Percentiles rank a stretch among this genome's conserved stretches.
phyloP scores from a whole-genome alignment of 2,888 invertebrate genomes.

The Boloria euphrosyne region DNA sequence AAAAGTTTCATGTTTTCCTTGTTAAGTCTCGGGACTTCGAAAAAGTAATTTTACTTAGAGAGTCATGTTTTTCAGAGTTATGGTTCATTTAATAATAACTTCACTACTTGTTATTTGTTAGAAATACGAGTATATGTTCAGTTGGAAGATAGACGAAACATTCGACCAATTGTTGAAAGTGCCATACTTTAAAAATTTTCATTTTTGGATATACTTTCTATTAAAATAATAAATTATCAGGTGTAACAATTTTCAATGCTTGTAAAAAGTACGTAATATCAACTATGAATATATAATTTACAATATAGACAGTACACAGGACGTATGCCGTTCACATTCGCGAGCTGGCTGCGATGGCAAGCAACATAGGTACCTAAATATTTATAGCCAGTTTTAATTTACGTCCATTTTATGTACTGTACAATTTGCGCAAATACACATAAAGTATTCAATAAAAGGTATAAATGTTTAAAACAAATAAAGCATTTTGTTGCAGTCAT shows the following conservation, averaged over 20 bases:
- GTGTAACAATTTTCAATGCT: background rate
- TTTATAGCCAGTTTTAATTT: constrained; percentile 62
- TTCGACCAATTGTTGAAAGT: background rate
- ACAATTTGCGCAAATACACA: constrained; percentile 55
- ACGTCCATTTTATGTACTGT: constrained; percentile 54
- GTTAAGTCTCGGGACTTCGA: constrained; percentile 58
- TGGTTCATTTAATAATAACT: constrained; percentile 48
- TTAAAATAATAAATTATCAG: too few species aligned
- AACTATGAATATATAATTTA: background rate
- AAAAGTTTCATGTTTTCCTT: constrained; percentile 64
- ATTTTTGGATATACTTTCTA: too few species aligned
- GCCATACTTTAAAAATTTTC: too few species aligned
- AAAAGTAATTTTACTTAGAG: constrained; percentile 53
- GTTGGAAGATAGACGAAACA: background rate
- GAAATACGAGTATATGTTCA: constrained; percentile 4
- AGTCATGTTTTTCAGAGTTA: constrained; percentile 50
- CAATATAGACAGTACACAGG: constrained; percentile 21
- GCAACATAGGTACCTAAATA: constrained; percentile 46
- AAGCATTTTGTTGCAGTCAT: constrained; percentile 12
- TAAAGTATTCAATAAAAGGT: constrained; percentile 49
- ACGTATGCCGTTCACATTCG: constrained; percentile 31
- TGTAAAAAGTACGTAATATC: background rate
- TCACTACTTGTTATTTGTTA: constrained; percentile 12
- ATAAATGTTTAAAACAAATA: constrained; percentile 37
- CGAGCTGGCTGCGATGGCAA: constrained; percentile 34